Evolutionary conservation across 2,797 vertebrate species (phyloP), one percentile per base, ranked within the genome.

Genomic region (Anomalospiza imberbis): DNA sequence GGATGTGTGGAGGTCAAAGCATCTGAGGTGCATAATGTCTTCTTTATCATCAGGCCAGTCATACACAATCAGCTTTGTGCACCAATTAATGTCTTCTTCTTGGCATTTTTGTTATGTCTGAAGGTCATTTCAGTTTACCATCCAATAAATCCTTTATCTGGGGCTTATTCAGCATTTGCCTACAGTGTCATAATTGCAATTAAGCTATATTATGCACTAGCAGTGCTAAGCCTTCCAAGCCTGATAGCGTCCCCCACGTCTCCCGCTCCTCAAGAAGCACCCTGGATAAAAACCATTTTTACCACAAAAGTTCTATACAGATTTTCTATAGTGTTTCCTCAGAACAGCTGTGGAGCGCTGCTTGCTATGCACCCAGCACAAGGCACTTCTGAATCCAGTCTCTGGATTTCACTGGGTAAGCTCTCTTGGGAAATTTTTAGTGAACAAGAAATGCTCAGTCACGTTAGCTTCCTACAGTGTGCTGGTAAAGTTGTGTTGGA

Each of bases 101-200:
- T 84, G 51, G 51, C 73, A 60, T 88, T 93, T 93, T 83, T 93
- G n/a, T 89, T 75, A 84, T 17, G 16, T 55, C 40, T 90, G 89
- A 91, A 88, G 88, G 76, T 86, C 17, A 3, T 91, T 89, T 86
- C 92, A 88, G 66, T 84, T 73, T 89, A 91, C 31, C 60, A 89
- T 86, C 85, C 79, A 94, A 47, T 61, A 93, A 93, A 65, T 66
- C 51, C 34, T 94, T 92, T 88, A 80, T 88, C 29, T 74, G 73
- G 66, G 66, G 26, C 76, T 95, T 88, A 88, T 81, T 91, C 82
- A 86, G 66, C 79, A 89, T 92, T 86, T 88, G 62, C 58, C 79
- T 81, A 40, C 38, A 81, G 66, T 62, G 50, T 48, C 84, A 91
- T 50, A 76, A 32, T 17, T 78, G 58, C 70, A 86, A 72, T 92